phyloP scores from a whole-genome alignment of 2,888 invertebrate species.

The Biston betularia region DNA sequence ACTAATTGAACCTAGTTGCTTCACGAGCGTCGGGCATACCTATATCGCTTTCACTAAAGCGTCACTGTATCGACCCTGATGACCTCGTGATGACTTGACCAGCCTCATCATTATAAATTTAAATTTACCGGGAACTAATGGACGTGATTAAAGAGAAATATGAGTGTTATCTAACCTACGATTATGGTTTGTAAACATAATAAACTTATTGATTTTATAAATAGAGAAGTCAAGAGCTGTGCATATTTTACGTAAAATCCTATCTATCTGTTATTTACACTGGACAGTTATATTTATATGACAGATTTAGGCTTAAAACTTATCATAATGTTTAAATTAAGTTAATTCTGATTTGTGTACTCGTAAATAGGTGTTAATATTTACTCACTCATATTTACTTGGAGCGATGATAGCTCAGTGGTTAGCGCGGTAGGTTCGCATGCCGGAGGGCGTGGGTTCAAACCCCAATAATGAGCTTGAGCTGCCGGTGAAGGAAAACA shows the following conservation, averaged over 20 bases:
- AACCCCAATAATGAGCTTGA: too few species aligned
- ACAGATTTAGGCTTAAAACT: neutral
- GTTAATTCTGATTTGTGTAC: neutral
- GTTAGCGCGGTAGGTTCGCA: too few species aligned
- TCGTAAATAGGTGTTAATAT: too few species aligned
- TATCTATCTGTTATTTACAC: neutral
- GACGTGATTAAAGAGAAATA: conserved; percentile 32
- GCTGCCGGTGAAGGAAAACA: too few species aligned
- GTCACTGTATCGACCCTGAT: conserved; percentile 48
- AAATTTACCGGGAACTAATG: conserved; percentile 17
- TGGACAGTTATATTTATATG: neutral
- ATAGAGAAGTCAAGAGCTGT: neutral
- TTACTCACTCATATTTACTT: too few species aligned
- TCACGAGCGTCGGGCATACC: neutral
- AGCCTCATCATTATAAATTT: conserved; percentile 33
- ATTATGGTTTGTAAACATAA: conserved; percentile 9
- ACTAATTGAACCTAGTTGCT: neutral
- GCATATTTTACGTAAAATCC: conserved; percentile 1
- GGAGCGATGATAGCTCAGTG: too few species aligned
- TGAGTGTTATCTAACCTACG: conserved; percentile 26
- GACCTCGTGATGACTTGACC: conserved; percentile 49
- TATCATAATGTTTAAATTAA: too few species aligned
- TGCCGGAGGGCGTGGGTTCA: too few species aligned
- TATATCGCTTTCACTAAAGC: conserved; percentile 54
- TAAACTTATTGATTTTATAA: neutral